A percentile compares a stretch with the other conserved stretches of the same genome.
Evolutionary conservation across 2,113 vertebrate genomes (phyloP).

Genomic region (Cottus gobio): DNA sequence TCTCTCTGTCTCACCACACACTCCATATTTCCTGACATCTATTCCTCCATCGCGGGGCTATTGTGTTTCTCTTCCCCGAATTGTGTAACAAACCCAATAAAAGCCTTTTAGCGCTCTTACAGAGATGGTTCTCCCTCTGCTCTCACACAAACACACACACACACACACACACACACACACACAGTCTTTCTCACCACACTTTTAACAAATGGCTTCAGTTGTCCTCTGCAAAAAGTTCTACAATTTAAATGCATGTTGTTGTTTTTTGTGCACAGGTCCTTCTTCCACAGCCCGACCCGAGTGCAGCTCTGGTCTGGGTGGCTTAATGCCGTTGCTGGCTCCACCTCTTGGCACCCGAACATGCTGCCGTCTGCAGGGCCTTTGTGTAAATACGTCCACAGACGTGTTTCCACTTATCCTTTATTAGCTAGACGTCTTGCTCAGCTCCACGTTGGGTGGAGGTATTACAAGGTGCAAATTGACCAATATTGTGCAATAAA

Average conservation of each 20-base stretch:
- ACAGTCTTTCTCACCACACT: too few species aligned
- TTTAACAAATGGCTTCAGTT: too few species aligned
- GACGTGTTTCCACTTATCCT: neutral
- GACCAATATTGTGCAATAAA: neutral
- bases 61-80: conserved; percentile 66
- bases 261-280: too few species aligned
- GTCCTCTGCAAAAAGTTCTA: too few species aligned
- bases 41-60: conserved; percentile 13
- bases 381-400: neutral
- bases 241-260: too few species aligned
- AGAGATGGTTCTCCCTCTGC: neutral
- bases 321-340: neutral
- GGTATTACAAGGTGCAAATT: neutral
- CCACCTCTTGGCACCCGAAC: conserved; percentile 18
- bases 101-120: conserved; percentile 30
- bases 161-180: too few species aligned
- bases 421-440: neutral
- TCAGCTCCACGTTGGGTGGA: neutral
- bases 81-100: conserved; percentile 44
- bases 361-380: neutral
- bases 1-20: neutral
- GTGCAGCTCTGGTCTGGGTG: too few species aligned
- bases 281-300: neutral
- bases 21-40: conserved; percentile 48
- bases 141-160: neutral